Evolutionary conservation across 2,797 vertebrate genomes (phyloP).

Genomic region (Thamnophis elegans): DNA sequence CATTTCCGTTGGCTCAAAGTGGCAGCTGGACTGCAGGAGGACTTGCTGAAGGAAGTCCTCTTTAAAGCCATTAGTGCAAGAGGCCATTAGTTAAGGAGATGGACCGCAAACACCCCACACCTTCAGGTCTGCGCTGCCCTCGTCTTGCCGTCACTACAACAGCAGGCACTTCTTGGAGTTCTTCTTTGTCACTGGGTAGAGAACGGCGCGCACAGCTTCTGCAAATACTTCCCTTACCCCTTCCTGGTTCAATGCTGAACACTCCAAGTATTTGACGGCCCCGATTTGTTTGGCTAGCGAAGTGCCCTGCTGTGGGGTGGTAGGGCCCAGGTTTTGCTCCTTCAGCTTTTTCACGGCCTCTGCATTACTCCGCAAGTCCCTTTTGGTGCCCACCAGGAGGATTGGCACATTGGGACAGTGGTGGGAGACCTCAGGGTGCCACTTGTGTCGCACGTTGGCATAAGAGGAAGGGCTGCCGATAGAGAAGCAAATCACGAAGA

Average conservation of each 20-base stretch:
- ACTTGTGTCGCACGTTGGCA: slow-evolving; percentile 92
- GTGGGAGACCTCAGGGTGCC: slow-evolving; percentile 92
- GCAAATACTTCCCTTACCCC: slow-evolving; percentile 89
- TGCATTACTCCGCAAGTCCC: slow-evolving; percentile 83
- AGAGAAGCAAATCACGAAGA: slow-evolving; percentile 94
- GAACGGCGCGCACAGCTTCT: slow-evolving; percentile 88
- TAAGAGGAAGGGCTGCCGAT: slow-evolving; percentile 90
- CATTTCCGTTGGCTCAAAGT: slow-evolving; percentile 58
- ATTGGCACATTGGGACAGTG: slow-evolving; percentile 92
- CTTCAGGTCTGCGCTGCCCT: slow-evolving; percentile 26
- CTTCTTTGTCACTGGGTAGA: slow-evolving; percentile 90
- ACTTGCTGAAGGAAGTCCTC: slow-evolving; percentile 50
- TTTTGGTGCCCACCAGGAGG: slow-evolving; percentile 91
- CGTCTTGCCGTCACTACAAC: slow-evolving; percentile 76
- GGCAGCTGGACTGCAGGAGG: slow-evolving; percentile 50
- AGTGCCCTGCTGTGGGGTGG: slow-evolving; percentile 87
- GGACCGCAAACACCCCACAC: slow-evolving; percentile 43
- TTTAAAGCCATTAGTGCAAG: slow-evolving; percentile 69
- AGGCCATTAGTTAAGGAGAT: slow-evolving; percentile 60
- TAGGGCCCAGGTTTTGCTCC: slow-evolving; percentile 87
- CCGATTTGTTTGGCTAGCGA: slow-evolving; percentile 89
- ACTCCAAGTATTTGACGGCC: slow-evolving; percentile 93
- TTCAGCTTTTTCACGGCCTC: slow-evolving; percentile 93
- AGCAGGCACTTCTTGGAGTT: slow-evolving; percentile 87
- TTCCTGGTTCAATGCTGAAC: slow-evolving; percentile 88